Base-by-base conservation (phyloP, 2,797 vertebrate genomes). In the Chaenodraco wilsoni region DNA sequence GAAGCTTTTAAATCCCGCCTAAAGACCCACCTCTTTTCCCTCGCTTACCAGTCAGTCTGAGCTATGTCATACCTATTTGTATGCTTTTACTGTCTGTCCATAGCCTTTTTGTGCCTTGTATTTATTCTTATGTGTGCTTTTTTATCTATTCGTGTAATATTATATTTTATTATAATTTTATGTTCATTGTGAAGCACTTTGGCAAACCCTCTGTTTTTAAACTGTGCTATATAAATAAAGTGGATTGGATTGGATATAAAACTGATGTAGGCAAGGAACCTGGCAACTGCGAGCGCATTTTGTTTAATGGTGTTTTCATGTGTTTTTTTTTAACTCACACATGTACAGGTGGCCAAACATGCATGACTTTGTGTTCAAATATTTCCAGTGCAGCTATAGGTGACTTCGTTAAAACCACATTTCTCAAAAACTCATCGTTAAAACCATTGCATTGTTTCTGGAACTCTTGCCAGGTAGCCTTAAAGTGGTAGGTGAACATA, bases 291-390 rank as follows among this genome's bases (percentile, higher is more conserved):
- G 33, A 63, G 52, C 3, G 3, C 1, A 19, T 51, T 74, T 52
- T 61, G 13, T 65, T 68, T 78, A 11, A 40, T 55, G 3, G 44
- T 15, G 33, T 27, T 52, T 37, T 43, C 11, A 17, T 57, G 31
- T 54, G 33, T 44, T 21, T 58, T 68, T 37, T 37, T 37, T n/a
- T 54, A 41, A 48, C 46, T 57, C 19, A 56, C 19, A 56, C 4
- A 10, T n/a, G 1, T 21, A 54, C 45, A 56, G 40, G 17, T 58
- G 45, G 51, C 1, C 23, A 51, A 65, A 50, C 14, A 62, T 43
- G 21, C 19, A 63, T 12, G 4, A 48, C 13, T 7, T 60, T 3
- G 60, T 60, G 19, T 4, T 51, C 12, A 56, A 48, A 40, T 49
- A 46, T 17, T 33, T 58, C 3, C 8, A 62, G 4, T 49, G 31